phyloP scores from a whole-genome alignment of 35 echinoderm and acorn worm species.

The Apostichopus japonicus region DNA sequence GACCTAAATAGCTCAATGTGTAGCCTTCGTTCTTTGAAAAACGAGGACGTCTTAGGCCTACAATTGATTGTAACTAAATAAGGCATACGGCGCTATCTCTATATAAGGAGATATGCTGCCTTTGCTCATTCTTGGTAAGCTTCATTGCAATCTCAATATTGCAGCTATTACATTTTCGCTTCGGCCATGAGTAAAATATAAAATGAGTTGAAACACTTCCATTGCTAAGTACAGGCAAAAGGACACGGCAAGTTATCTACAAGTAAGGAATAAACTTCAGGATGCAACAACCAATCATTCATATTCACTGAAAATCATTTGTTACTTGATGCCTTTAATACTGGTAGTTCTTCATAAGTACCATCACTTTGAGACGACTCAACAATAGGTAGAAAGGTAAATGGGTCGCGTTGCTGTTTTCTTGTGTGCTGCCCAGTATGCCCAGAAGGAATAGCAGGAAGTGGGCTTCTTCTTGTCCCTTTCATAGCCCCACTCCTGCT shows the following conservation, averaged over 20 bases:
- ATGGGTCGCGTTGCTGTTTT: not conserved
- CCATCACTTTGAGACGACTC: not conserved
- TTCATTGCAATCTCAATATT: too few species aligned
- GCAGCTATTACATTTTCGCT: too few species aligned
- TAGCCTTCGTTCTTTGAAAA: too few species aligned
- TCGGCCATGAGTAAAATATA: too few species aligned
- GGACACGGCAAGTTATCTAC: not conserved
- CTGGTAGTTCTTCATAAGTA: not conserved
- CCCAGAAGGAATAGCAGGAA: not conserved
- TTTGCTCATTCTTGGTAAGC: too few species aligned
- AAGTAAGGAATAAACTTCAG: not conserved
- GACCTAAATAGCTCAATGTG: too few species aligned
- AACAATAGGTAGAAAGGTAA: not conserved
- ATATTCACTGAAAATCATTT: not conserved
- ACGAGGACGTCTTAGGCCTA: too few species aligned
- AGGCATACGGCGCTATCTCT: too few species aligned
- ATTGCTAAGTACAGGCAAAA: not conserved
- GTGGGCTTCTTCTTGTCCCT: not conserved
- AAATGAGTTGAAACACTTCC: too few species aligned
- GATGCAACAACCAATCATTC: not conserved
- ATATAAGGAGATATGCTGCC: too few species aligned
- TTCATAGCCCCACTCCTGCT: not conserved
- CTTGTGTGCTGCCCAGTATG: too few species aligned
- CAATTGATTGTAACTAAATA: too few species aligned
- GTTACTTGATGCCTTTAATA: not conserved